Base-by-base conservation (phyloP, 2,888 invertebrate genomes). In the Temnothorax rugatulus region DNA sequence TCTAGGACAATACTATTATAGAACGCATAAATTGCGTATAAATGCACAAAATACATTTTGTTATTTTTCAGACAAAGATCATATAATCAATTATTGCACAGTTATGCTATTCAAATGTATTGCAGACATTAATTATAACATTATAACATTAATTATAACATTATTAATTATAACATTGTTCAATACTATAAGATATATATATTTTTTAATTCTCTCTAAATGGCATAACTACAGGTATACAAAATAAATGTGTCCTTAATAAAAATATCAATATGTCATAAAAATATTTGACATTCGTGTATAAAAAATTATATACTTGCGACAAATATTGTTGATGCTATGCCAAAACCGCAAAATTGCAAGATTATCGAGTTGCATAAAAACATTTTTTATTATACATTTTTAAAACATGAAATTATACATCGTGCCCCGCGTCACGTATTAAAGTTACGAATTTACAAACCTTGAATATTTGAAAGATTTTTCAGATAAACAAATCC, bases 221-320 rank as follows among this genome's bases (percentile, higher is more conserved):
- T 41, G 8, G 25, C 54, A 38, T 18, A 57, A 57, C 11, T 57
- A 15, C 13, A 38, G 44, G 15, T 47, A 71, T 38, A 71, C 18
- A 73, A 47, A 68, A 73, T 61, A 74, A 74, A 74, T 44, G 63
- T 73, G 1, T 44, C 29, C 21, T 34, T 75, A 64, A 76, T 50
- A 63, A 63, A 63, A 75, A 76, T 76, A 76, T 63, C 15, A 47
- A 63, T 61, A 15, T 47, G 18, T 68, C 29, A 63, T 64, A 52
- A 5, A 41, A 15, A 54, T 77, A 77, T 1, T 41, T 41, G 38
- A 29, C 13, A 66, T 68, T 68, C 54, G 41, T 41, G 1, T 66
- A 41, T 68, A 50, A 77, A 77, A 54, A 41, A 76, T 77, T 29
- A 50, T 29, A 38, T 74, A 21, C 0, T 38, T 68, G 13, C 41